Evolutionary conservation across 2,888 invertebrate genomes (phyloP), one percentile per base, ranked within the genome.

Genomic region (Cryptus armator): DNA sequence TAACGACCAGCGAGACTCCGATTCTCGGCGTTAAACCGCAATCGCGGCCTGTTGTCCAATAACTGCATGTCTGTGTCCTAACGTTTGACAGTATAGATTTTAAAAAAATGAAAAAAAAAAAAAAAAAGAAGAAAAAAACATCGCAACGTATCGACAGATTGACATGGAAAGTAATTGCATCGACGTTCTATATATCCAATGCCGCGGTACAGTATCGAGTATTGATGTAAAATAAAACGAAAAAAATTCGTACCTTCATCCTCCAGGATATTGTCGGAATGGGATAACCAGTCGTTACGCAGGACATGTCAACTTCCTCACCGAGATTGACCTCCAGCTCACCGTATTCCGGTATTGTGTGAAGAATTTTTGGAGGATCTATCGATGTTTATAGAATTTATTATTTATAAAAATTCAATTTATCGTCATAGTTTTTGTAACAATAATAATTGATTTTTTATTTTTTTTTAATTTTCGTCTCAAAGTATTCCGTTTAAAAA

Each of bases 221-320:
- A 46, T 56, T 29, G 12, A n/a, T 62, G 14, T 51, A 53, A 9
- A 53, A 19, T 1, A 19, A 53, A 19, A 51, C 16, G 29, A 53
- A 32, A 24, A 12, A 56, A 56, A 68, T 70, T 10, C 59, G 44
- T 93, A 95, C 95, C 93, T 95, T 94, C 87, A 94, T 94, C 0
- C 94, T 95, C 98, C 98, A 98, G 10, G 95, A 96, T 44, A 98
- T 95, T 3, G 96, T 94, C 0, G 98, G 97, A 46, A 95, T 93
- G 0, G 98, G 98, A 0, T 96, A 96, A 0, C 98, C 98, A 2
- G 95, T 94, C 7, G 96, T 95, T 82, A 96, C 95, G 89, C 98
- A 98, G 0, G 96, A 95, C 89, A 98, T 96, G 90, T 96, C 96
- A 32, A 97, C 97, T 90, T 96, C 96, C 44, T 97, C 96, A 0